Evolutionary conservation across 2,888 invertebrate species (phyloP).

Genomic region (Flexamia atlantica): DNA sequence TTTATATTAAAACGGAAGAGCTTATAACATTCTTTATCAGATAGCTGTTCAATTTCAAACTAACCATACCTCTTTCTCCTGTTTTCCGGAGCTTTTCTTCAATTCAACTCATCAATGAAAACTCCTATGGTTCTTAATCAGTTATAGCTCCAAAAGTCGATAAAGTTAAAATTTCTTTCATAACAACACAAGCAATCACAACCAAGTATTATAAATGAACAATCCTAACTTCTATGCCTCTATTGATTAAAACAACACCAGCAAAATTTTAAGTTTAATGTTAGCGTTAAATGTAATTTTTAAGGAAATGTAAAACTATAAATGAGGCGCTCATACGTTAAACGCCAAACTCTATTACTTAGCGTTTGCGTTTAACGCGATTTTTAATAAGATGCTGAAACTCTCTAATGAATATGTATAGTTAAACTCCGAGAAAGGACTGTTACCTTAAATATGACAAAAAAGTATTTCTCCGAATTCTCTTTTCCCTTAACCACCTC

Average conservation of each 20-base stretch:
- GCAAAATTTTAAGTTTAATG: neutral
- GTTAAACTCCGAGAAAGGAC: too few species aligned
- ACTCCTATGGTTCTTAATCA: neutral
- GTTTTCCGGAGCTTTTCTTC: conserved; percentile 18
- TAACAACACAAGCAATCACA: neutral
- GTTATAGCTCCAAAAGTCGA: conserved; percentile 2
- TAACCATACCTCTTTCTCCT: neutral
- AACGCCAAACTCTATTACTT: neutral
- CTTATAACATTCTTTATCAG: neutral
- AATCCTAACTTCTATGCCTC: conserved; percentile 6
- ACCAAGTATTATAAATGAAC: conserved; percentile 14
- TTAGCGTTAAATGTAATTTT: conserved; percentile 5
- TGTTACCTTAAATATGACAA: too few species aligned
- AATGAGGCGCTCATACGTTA: conserved; percentile 5
- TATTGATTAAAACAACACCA: conserved; percentile 12
- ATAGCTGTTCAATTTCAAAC: conserved; percentile 11
- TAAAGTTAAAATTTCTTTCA: neutral
- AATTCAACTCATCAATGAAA: too few species aligned
- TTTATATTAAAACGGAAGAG: conserved; percentile 14
- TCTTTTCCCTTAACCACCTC: neutral
- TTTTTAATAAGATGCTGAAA: neutral
- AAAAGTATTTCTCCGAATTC: neutral
- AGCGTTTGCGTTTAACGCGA: neutral
- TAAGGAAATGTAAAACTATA: neutral
- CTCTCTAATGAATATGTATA: too few species aligned